Evolutionary conservation across 2,888 invertebrate species (phyloP), one percentile per base, ranked within the genome.

Genomic region (Drosophila barbarae): DNA sequence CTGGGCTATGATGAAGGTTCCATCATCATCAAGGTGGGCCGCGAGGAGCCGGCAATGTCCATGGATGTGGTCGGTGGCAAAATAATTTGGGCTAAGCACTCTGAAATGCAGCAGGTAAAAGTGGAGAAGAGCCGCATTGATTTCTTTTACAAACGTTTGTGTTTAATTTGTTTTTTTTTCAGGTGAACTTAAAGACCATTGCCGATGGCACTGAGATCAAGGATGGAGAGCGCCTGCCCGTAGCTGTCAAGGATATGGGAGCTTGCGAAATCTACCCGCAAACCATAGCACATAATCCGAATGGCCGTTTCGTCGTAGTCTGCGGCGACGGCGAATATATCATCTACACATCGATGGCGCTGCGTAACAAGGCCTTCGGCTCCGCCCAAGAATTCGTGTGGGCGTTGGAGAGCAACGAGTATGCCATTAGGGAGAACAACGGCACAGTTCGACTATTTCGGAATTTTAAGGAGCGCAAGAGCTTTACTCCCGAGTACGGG

Each of bases 321-420:
- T 99, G 99, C 87, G 99, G 99, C 2, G 99, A 99, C 89, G 99
- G 99, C 13, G 99, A 99, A 89, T 99, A 98, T 89, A 99, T 99
- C 50, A 99, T 99, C 81, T 99, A 99, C 91, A 99, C 99, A 0
- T 98, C 99, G 0, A 98, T 99, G 98, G 99, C 99, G 0, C 91
- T 99, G 71, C 92, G 99, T 54, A 99, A 99, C 90, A 99, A 99
- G 89, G 98, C 98, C 2, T 99, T 99, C 88, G 99, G 99, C 1
- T 94, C 96, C 12, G 99, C 98, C 0, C 96, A 98, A 83, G 99
- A 99, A 90, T 99, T 99, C 88, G 99, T 99, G 0, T 99, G 99
- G 99, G 97, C 98, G 0, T 92, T 95, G 50, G 99, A 99, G 88
- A 97, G 98, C 34, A 97, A 97, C 44, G 96, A 98, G 80, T 96